Conservation (phyloP, 1,140 invertebrate species). For the Neodiprion virginianus region DNA sequence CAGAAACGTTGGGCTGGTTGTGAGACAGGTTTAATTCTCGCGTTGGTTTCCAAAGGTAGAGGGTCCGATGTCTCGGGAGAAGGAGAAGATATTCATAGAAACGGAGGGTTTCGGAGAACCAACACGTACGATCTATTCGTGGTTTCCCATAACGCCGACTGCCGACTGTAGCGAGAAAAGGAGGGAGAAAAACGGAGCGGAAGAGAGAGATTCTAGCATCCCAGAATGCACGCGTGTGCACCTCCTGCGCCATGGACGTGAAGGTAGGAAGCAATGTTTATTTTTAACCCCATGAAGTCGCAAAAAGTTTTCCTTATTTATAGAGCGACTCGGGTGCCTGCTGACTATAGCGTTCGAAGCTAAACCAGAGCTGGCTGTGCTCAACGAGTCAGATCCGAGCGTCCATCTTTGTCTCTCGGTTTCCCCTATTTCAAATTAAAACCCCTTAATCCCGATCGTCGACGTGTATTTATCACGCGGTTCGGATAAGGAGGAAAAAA, state of each 20-base stretch:
- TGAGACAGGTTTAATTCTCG: not conserved
- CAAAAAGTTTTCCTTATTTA: conserved; percentile 7
- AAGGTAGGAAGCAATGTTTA: conserved; percentile 7
- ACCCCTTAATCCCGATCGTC: no score
- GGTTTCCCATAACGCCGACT: conserved; percentile 42
- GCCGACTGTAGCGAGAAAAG: conserved; percentile 10
- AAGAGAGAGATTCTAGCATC: not conserved
- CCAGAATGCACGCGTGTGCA: not conserved
- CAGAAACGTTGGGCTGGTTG: not conserved
- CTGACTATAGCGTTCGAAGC: not conserved
- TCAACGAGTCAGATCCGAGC: no score
- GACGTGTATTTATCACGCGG: no score
- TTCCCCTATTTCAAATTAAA: no score
- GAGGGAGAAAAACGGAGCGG: conserved; percentile 8
- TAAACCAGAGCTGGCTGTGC: not conserved
- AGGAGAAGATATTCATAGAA: conserved; percentile 49
- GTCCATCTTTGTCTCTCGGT: no score
- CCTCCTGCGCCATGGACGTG: not conserved
- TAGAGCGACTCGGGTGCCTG: not conserved
- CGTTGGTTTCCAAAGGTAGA: no score
- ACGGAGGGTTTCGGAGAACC: conserved; percentile 41
- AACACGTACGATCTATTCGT: conserved; percentile 42
- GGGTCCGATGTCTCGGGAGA: no score
- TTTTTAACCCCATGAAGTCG: not conserved
- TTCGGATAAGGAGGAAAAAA: no score